Evolutionary conservation across 2,797 vertebrate genomes (phyloP).

Genomic region (Cetoscarus ocellatus): DNA sequence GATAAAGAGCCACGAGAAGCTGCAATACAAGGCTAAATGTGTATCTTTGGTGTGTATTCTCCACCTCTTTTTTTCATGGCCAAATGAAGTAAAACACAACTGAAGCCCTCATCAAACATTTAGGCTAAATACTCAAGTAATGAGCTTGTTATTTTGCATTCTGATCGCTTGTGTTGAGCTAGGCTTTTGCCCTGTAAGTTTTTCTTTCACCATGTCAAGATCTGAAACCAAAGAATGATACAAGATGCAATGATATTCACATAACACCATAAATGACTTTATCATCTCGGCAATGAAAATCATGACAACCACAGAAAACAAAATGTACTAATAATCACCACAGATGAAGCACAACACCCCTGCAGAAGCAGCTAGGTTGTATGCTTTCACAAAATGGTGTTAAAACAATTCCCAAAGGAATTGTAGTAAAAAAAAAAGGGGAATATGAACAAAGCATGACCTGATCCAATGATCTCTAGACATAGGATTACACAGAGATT

Average conservation of each 20-base stretch:
- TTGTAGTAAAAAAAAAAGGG: too few species aligned
- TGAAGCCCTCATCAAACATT: slow-evolving; percentile 22
- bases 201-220: slow-evolving; percentile 6
- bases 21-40: slow-evolving; percentile 61
- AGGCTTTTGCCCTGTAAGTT: not conserved
- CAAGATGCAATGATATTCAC: not conserved
- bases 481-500: too few species aligned
- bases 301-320: slow-evolving; percentile 6
- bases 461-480: too few species aligned
- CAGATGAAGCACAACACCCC: slow-evolving; percentile 7
- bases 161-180: not conserved
- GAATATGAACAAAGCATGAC: too few species aligned
- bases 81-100: slow-evolving; percentile 33
- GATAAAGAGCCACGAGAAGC: slow-evolving; percentile 68
- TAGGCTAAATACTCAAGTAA: slow-evolving; percentile 18
- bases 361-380: not conserved
- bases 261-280: slow-evolving; percentile 3
- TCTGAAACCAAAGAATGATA: not conserved
- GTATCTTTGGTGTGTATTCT: slow-evolving; percentile 39
- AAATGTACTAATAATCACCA: slow-evolving; percentile 1
- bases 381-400: too few species aligned
- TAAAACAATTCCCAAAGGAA: too few species aligned
- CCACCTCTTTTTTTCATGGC: slow-evolving; percentile 18
- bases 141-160: not conserved
- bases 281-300: slow-evolving; percentile 27